phyloP scores from a whole-genome alignment of 2,113 vertebrate species.

The Sphyrna mokarran region DNA sequence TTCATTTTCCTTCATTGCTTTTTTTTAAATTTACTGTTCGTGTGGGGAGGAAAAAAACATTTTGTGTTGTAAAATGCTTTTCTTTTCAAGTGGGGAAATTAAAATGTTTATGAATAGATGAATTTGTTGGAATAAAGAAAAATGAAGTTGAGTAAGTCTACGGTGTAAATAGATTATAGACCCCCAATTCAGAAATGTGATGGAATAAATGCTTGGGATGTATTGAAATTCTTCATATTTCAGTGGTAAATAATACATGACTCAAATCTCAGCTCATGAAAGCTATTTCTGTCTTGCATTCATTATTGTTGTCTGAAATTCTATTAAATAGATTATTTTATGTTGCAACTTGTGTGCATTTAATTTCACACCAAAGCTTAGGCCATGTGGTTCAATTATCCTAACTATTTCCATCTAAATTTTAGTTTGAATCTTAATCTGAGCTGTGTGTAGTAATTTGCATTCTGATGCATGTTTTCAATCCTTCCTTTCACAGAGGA shows the following conservation, averaged over 20 bases:
- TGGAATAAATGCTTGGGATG: background rate
- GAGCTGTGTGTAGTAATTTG: background rate
- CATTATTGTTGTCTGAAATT: background rate
- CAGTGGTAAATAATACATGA: background rate
- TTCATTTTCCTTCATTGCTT: background rate
- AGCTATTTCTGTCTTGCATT: background rate
- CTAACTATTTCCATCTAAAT: background rate
- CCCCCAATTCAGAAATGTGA: background rate
- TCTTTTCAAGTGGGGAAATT: background rate
- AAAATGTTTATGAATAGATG: background rate
- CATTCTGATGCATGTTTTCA: slow-evolving; percentile 1
- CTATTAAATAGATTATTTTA: background rate
- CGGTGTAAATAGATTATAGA: background rate
- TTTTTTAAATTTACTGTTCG: background rate
- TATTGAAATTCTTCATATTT: background rate
- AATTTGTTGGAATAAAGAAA: background rate
- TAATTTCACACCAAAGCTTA: background rate
- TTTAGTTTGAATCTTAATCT: background rate
- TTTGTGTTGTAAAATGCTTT: background rate
- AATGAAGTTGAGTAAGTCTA: background rate
- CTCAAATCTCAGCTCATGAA: background rate
- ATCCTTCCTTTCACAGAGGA: slow-evolving; percentile 63
- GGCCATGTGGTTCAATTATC: no score
- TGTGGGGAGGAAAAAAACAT: background rate
- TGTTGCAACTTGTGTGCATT: background rate